Evolutionary conservation across 2,888 invertebrate genomes (phyloP), one percentile per base, ranked within the genome.

Genomic region (Rhingia campestris): DNA sequence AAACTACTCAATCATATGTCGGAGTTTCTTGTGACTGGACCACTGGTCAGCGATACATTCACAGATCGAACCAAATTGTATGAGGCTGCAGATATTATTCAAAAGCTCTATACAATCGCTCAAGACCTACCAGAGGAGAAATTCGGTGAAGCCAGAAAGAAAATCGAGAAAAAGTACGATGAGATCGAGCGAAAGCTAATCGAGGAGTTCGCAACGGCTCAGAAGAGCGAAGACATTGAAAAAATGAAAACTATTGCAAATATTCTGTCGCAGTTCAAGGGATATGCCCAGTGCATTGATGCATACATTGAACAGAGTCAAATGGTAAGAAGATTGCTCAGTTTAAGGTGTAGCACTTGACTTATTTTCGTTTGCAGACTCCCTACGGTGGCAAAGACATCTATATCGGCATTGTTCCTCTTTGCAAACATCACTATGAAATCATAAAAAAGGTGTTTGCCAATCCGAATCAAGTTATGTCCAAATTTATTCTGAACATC

Each of bases 271-370:
- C 97, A 99, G 89, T 99, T 99, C 89, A 99, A 98, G 92, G 97
- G 98, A 1, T 99, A 99, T 91, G 96, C 97, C 0, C 97, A 98
- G 87, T 99, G 99, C 91, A 95, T 99, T 61, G 97, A 99, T 92
- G 97, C 98, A 0, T 99, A 97, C 90, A 99, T 99, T 88, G 98
- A 98, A 89, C 97, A 98, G 87, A 97, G 98, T 91, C 98, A 99
- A 93, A 95, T 96, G 94, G 96, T 96, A 92, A 79, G 76, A 30
- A 0, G 7, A 66, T 6, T 33, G 14, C 2, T 33, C 37, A 9
- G 5, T 12, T 22, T 6, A 9, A 37, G 4, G 30, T 10, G 30
- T 30, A 43, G 35, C 9, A n/a, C 3, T 9, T 32, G 22, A 22
- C 2, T 22, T 58, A 9, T 30, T 33, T 33, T 89, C 61, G 61